These are phyloP conservation scores for Aythya fuligula DNA, from an alignment of 2,797 vertebrate species.

Conservation along the genomic window DNA sequence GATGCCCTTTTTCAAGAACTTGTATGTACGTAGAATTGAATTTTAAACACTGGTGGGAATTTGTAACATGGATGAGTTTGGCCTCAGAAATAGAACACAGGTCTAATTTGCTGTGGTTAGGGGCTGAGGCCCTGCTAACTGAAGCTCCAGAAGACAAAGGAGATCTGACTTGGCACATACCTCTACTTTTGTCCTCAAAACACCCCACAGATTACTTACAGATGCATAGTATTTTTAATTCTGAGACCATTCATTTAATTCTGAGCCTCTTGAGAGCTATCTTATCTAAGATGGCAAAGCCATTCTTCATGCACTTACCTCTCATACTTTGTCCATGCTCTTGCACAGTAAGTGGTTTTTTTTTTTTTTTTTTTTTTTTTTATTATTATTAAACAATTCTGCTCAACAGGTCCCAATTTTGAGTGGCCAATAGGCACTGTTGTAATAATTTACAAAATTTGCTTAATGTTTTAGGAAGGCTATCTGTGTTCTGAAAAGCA, in stretches of 20 bases:
- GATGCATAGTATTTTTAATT: background rate
- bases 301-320: background rate
- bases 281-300: background rate
- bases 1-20: background rate
- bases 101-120: background rate
- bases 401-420: background rate
- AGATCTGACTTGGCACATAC: background rate
- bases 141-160: background rate
- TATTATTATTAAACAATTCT: background rate
- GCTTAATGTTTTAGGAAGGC: background rate
- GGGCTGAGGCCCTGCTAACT: background rate
- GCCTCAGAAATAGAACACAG: background rate
- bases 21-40: background rate
- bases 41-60: conserved; percentile 36
- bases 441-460: conserved; percentile 6
- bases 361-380: background rate
- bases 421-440: background rate
- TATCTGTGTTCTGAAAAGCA: background rate
- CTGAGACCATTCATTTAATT: background rate
- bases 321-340: background rate
- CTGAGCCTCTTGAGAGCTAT: background rate
- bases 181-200: background rate
- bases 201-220: background rate
- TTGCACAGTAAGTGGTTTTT: background rate
- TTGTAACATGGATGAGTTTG: background rate